phyloP scores from a whole-genome alignment of 1,140 invertebrate genomes.

The Drosophila rhopaloa region DNA sequence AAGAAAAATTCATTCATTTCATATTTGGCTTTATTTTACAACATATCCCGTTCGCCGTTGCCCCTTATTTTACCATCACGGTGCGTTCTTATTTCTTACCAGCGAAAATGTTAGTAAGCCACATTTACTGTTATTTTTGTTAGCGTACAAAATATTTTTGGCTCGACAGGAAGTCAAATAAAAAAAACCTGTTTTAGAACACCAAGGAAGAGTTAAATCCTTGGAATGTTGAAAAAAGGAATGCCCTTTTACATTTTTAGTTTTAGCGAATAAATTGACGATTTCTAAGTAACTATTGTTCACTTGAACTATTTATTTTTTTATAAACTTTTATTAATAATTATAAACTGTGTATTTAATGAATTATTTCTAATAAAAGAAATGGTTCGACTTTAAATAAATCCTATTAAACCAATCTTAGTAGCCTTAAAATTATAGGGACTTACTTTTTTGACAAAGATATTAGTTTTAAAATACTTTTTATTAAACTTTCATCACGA shows the following conservation, averaged over 20 bases:
- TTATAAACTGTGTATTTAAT: no score
- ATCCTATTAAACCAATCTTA: no score
- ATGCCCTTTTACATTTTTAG: slow-evolving; percentile 21
- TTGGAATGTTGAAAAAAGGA: neutral
- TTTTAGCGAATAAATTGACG: no score
- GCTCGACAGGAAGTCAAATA: slow-evolving; percentile 28
- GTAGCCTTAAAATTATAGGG: no score
- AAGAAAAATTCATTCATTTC: slow-evolving; percentile 83
- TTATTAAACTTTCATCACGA: no score
- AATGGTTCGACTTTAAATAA: no score
- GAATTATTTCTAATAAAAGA: no score
- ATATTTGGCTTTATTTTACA: slow-evolving; percentile 69
- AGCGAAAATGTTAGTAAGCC: slow-evolving; percentile 67
- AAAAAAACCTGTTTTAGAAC: slow-evolving; percentile 11
- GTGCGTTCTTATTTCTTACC: slow-evolving; percentile 36
- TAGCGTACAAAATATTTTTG: slow-evolving; percentile 68
- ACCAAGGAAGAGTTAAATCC: slow-evolving; percentile 45
- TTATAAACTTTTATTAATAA: no score
- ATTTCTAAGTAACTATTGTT: no score
- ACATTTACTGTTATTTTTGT: slow-evolving; percentile 78
- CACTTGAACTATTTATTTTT: no score
- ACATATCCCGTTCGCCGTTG: slow-evolving; percentile 9
- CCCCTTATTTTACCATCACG: neutral
- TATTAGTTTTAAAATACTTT: no score
- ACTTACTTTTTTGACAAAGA: no score